These are phyloP conservation scores for Buathra laborator DNA, from an alignment of 2,888 invertebrate species.

Conservation along the genomic window DNA sequence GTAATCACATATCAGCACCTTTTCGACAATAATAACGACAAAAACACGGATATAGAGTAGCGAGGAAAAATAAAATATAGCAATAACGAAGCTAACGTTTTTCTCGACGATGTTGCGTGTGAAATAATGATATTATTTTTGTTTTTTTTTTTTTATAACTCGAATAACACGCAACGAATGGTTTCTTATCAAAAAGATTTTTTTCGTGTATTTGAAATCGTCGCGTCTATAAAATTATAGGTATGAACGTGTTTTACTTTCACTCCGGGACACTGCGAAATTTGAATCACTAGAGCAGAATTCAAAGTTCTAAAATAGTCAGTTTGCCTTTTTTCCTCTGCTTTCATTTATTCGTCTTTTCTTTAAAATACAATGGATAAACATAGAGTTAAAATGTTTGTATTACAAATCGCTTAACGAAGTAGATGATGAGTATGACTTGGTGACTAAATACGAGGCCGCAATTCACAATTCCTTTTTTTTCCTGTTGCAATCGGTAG, in stretches of 20 bases:
- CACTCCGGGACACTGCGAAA: slow-evolving; percentile 42
- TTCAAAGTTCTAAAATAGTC: slow-evolving; percentile 64
- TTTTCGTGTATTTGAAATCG: slow-evolving; percentile 25
- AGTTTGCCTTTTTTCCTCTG: slow-evolving; percentile 46
- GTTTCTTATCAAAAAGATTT: slow-evolving; percentile 32
- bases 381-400: slow-evolving; percentile 43
- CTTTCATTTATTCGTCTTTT: slow-evolving; percentile 49
- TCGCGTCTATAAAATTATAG: slow-evolving; percentile 52
- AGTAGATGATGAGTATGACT: slow-evolving; percentile 55
- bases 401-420: slow-evolving; percentile 55
- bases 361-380: slow-evolving; percentile 49
- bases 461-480: slow-evolving; percentile 68
- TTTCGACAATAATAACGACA: slow-evolving; percentile 25
- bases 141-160: slow-evolving; percentile 31
- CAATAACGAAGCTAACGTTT: slow-evolving; percentile 43
- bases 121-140: slow-evolving; percentile 8
- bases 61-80: neutral
- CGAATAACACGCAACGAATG: neutral
- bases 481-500: slow-evolving; percentile 41
- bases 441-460: slow-evolving; percentile 69
- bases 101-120: slow-evolving; percentile 26
- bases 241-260: slow-evolving; percentile 58
- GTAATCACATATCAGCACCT: no score
- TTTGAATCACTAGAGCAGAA: slow-evolving; percentile 23
- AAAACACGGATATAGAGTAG: slow-evolving; percentile 23